These are phyloP conservation scores for Melanophora roralis DNA, from an alignment of 2,888 invertebrate genomes.

Conservation along the genomic window DNA sequence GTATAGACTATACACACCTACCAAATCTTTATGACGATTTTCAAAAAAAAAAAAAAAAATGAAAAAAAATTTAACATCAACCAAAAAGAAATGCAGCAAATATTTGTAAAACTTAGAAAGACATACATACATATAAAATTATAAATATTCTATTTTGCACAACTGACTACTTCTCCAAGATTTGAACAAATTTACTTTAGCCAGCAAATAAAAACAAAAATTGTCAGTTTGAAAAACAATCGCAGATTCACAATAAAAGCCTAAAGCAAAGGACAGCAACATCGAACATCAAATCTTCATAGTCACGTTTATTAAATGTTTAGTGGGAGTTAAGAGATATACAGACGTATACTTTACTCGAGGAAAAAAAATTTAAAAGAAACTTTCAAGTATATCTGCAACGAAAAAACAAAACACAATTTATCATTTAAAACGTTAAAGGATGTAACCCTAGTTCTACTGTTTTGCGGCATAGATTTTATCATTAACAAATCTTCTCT, in stretches of 20 bases:
- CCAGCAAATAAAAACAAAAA: conserved; percentile 61
- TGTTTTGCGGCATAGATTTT: conserved; percentile 39
- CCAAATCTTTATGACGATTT: conserved; percentile 52
- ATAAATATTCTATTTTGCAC: not conserved
- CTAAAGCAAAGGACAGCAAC: not conserved
- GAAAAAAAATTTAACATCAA: conserved; percentile 19
- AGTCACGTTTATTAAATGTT: conserved; percentile 14
- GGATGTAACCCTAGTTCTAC: not conserved
- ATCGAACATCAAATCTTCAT: conserved; percentile 7
- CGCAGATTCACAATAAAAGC: conserved; percentile 49
- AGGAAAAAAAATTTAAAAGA: conserved; percentile 20
- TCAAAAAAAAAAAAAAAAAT: conserved; percentile 31
- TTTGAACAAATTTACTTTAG: conserved; percentile 32
- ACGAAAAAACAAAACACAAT: no score
- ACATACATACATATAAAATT: no score
- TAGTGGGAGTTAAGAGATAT: conserved; percentile 33
- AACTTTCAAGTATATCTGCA: not conserved
- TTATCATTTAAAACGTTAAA: not conserved
- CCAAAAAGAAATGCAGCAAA: not conserved
- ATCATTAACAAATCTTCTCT: conserved; percentile 28
- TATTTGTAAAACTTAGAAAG: not conserved
- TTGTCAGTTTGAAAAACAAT: conserved; percentile 74
- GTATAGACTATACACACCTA: not conserved
- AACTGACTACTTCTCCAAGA: conserved; percentile 11
- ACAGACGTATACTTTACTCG: conserved; percentile 23